These are phyloP conservation scores for Cosmopolites sordidus DNA, from an alignment of 2,888 invertebrate genomes.

Conservation along the genomic window DNA sequence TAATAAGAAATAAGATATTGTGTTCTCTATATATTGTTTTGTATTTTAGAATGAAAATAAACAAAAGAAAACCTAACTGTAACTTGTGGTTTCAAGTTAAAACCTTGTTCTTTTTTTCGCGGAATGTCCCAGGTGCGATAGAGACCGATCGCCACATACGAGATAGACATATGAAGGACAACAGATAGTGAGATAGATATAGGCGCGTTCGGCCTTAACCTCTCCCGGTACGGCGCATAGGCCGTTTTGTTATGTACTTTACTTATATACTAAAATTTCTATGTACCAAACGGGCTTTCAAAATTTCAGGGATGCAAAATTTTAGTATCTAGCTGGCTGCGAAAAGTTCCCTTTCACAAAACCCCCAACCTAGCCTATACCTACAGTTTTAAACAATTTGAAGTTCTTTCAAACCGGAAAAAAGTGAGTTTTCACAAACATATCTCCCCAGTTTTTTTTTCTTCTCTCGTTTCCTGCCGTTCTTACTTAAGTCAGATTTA, in stretches of 20 bases:
- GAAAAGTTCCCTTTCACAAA: constrained; percentile 45
- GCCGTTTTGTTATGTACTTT: constrained; percentile 27
- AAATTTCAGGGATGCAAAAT: constrained; percentile 37
- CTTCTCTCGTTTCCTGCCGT: neutral
- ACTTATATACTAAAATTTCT: constrained; percentile 26
- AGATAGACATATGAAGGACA: constrained; percentile 25
- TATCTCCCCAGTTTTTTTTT: neutral
- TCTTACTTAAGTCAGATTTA: neutral
- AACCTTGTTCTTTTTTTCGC: constrained; percentile 10
- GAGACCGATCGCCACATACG: constrained; percentile 14
- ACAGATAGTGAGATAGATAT: constrained; percentile 23
- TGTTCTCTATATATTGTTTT: too few relatives aligned
- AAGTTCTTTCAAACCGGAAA: constrained; percentile 13
- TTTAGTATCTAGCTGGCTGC: constrained; percentile 51
- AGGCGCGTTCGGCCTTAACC: constrained; percentile 9
- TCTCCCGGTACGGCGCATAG: constrained; percentile 23
- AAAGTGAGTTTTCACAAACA: constrained; percentile 21
- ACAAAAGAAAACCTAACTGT: too few relatives aligned
- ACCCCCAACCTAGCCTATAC: constrained; percentile 48
- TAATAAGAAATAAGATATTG: too few relatives aligned
- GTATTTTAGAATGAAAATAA: too few relatives aligned
- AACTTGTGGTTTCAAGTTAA: too few relatives aligned
- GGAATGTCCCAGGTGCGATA: constrained; percentile 18
- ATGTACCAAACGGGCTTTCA: constrained; percentile 20
- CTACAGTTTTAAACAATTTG: constrained; percentile 42